Base-by-base conservation (phyloP, 2,888 invertebrate species). In the Hypsopygia costalis region DNA sequence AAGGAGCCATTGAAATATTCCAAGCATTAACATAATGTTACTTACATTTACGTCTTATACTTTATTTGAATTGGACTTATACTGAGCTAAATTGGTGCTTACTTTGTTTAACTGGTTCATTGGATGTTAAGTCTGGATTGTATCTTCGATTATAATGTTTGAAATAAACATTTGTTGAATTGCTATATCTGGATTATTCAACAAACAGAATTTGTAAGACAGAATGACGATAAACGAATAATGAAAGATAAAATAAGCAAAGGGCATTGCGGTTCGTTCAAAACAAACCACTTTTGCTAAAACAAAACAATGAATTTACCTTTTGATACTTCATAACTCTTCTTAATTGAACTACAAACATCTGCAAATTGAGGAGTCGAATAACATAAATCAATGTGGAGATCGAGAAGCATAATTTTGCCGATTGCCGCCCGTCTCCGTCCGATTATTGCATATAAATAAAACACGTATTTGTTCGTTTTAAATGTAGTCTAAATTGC, bases 331-430 rank as follows among this genome's bases (percentile, higher is more conserved):
- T 70, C 68, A 74, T 71, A 75, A 72, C 64, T 69, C 58, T 43
- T 51, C 51, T 66, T 74, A 72, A 75, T 73, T 71, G 65, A 63
- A 65, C 67, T 60, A 62, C 65, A 70, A 76, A 69, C 58, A 70
- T 67, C 74, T 66, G 60, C 72, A 73, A 75, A 78, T 75, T 77
- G 69, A 58, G 52, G 58, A 65, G 64, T 64, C 62, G 50, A 58
- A 61, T 67, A 49, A 49, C 58, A 71, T 73, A 69, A 75, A 78
- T 78, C 72, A 74, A 71, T 67, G 46, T 48, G 40, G 41, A 50
- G 46, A 55, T 54, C 46, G 47, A 44, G 47, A 38, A 53, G 49
- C 45, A 42, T 54, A 55, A 55, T 52, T n/a, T 55, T 43, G 36
- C 45, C 47, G 31, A 37, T 20, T 37, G 22, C 43, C 35, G 39